Percentiles rank a stretch among this genome's conserved stretches.
phyloP scores from a whole-genome alignment of 2,888 invertebrate genomes.

The Malthinus flaveolus region DNA sequence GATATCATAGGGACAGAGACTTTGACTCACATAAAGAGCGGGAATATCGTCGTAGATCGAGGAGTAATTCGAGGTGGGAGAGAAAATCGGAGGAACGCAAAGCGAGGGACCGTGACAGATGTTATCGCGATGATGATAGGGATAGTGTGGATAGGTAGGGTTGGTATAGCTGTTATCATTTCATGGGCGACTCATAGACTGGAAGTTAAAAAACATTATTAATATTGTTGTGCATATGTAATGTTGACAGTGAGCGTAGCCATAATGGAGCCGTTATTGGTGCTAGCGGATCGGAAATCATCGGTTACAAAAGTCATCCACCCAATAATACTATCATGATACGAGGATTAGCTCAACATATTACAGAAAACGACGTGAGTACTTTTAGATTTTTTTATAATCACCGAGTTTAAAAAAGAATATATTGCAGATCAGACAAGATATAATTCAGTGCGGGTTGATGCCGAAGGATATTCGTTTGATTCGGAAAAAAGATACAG shows the following conservation, averaged over 20 bases:
- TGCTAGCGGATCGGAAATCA: constrained; percentile 54
- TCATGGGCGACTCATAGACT: constrained; percentile 22
- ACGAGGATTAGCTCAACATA: constrained; percentile 72
- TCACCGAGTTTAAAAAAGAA: not conserved
- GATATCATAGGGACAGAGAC: constrained; percentile 45
- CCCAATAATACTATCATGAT: constrained; percentile 73
- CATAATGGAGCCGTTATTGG: constrained; percentile 50
- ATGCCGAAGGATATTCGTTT: constrained; percentile 80
- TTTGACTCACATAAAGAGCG: constrained; percentile 46
- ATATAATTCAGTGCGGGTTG: constrained; percentile 73
- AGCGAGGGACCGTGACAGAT: constrained; percentile 49
- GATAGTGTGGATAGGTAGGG: constrained; percentile 54
- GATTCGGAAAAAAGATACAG: constrained; percentile 82
- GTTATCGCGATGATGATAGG: constrained; percentile 52
- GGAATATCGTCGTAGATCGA: constrained; percentile 45
- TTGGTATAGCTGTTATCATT: constrained; percentile 27
- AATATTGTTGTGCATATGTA: constrained; percentile 29
- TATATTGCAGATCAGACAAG: constrained; percentile 71
- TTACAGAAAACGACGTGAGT: constrained; percentile 77
- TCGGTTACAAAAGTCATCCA: constrained; percentile 55
- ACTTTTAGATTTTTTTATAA: constrained; percentile 10
- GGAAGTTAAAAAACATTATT: constrained; percentile 19
- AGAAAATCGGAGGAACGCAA: constrained; percentile 49
- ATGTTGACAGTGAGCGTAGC: constrained; percentile 51
- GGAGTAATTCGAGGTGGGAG: constrained; percentile 51